Evolutionary conservation across 2,888 invertebrate species (phyloP).

Genomic region (Plagiodera versicolora): DNA sequence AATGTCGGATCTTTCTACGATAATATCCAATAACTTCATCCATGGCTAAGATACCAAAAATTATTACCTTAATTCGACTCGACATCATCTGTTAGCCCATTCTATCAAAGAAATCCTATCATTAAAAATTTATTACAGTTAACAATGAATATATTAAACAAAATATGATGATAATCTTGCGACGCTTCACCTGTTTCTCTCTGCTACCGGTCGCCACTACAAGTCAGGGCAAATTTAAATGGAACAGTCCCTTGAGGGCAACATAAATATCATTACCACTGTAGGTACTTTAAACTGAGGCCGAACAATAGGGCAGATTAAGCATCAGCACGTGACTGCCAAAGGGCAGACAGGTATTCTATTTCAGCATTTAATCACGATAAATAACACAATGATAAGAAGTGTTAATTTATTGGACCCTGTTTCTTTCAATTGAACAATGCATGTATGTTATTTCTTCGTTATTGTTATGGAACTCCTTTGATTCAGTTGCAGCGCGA

Average conservation of each 20-base stretch:
- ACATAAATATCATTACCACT: slow-evolving; percentile 40
- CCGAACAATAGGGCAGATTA: slow-evolving; percentile 25
- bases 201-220: slow-evolving; percentile 31
- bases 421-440: no score
- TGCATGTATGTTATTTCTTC: no score
- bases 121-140: slow-evolving; percentile 26
- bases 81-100: not conserved
- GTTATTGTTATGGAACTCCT: no score
- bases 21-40: not conserved
- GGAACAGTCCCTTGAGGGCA: slow-evolving; percentile 41
- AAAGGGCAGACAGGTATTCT: slow-evolving; percentile 16
- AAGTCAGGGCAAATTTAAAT: slow-evolving; percentile 24
- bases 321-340: slow-evolving; percentile 32
- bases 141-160: slow-evolving; percentile 28
- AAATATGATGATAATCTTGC: slow-evolving; percentile 30
- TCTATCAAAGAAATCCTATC: not conserved
- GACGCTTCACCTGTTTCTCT: slow-evolving; percentile 34
- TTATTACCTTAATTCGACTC: not conserved
- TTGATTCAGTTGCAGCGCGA: no score
- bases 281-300: slow-evolving; percentile 25
- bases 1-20: not conserved
- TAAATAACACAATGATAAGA: no score
- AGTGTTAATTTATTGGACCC: no score
- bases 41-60: not conserved
- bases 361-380: not conserved